Percentiles rank a stretch among this genome's conserved stretches.
Conservation (phyloP, 2,113 vertebrate genomes). For the Antechinus flavipes region DNA sequence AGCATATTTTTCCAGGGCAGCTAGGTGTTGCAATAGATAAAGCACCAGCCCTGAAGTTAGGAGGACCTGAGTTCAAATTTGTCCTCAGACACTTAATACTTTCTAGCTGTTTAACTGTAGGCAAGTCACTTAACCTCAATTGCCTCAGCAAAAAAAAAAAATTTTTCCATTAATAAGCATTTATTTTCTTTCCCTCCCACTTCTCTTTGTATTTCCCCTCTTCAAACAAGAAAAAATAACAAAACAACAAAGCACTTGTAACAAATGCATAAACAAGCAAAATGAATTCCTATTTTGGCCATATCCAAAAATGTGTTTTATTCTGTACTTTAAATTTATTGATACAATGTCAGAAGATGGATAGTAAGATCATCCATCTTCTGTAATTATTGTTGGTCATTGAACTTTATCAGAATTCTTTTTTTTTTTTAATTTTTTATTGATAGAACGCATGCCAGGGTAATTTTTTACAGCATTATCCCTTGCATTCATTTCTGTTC, state of each 20-base stretch:
- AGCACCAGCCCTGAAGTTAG: too few relatives aligned
- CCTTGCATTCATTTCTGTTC: too few relatives aligned
- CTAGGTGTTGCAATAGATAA: too few relatives aligned
- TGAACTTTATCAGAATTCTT: neutral
- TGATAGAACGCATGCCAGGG: too few relatives aligned
- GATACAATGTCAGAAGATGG: neutral
- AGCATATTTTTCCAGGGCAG: neutral
- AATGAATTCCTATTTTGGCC: neutral
- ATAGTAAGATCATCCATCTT: neutral
- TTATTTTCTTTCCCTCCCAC: neutral
- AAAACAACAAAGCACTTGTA: neutral
- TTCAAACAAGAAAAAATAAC: neutral
- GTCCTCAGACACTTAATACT: too few relatives aligned
- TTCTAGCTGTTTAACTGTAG: too few relatives aligned
- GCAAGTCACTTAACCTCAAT: too few relatives aligned
- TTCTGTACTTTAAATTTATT: neutral
- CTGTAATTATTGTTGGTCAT: neutral
- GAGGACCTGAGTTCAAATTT: too few relatives aligned
- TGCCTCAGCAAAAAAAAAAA: too few relatives aligned
- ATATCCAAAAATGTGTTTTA: neutral
- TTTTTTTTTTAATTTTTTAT: too few relatives aligned
- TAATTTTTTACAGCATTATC: too few relatives aligned
- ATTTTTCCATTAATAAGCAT: neutral
- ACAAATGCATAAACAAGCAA: neutral
- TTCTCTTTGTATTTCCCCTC: neutral